Evolutionary conservation across 2,888 invertebrate species (phyloP), one percentile per base, ranked within the genome.

Genomic region (Xestia xanthographa): DNA sequence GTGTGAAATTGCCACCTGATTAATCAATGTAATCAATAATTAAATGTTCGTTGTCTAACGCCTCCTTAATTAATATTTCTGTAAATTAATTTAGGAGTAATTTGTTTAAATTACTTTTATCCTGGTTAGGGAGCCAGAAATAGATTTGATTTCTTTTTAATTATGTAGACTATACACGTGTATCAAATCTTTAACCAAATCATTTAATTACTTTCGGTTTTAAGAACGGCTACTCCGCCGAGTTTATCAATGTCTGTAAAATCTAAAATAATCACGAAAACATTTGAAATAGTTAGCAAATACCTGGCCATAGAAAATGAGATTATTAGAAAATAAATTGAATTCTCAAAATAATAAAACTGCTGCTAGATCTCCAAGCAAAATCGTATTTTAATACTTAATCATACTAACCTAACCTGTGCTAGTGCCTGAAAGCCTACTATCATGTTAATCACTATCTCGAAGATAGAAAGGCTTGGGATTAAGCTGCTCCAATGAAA

Each of bases 1-100:
- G 77, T 81, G 78, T 80, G 68, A 79, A 81, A 81, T 75, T 70
- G 45, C 65, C 71, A 76, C 45, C 65, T 68, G 66, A 68, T 75
- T 66, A 77, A 75, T 72, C 68, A 70, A 53, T 66, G 26, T 60
- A 34, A 62, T 65, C 3, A 74, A 70, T 70, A 65, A 67, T 74
- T 45, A n/a, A 8, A 68, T 41, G 11, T 65, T 65, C 20, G 17
- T 69, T 63, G 63, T 43, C 11, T 69, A 20, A 43, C 70, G 34
- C 78, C 68, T 65, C 48, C 34, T 11, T 72, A 77, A 74, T 73
- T 50, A 67, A 67, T 71, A 63, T 67, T 63, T 73, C 20, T 34
- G n/a, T 5, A 60, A 58, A 66, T 79, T 70, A 29, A 66, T 60
- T 58, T 26, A 14, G 3, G 0, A 62, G 4, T 62, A n/a, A 75